Evolutionary conservation across 2,113 vertebrate species (phyloP).

Genomic region (Callaeas wilsoni): DNA sequence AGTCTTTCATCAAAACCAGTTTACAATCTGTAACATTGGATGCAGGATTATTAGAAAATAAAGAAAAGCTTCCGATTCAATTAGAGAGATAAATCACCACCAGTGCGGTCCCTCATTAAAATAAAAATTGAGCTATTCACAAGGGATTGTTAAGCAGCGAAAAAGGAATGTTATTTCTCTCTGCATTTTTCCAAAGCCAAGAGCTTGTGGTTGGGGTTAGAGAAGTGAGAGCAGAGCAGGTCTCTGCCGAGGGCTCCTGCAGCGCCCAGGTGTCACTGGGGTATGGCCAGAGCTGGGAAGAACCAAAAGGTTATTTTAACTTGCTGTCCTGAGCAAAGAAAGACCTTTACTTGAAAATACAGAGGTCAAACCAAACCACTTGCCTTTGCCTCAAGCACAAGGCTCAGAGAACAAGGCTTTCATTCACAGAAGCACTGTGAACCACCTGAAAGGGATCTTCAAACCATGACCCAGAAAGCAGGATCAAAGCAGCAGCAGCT

Average conservation of each 20-base stretch:
- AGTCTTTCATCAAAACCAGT: not conserved
- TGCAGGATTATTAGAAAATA: not conserved
- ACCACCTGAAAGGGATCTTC: not conserved
- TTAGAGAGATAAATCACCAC: not conserved
- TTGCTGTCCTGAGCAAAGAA: not conserved
- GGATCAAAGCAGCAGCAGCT: not conserved
- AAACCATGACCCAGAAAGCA: not conserved
- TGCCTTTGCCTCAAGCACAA: not conserved
- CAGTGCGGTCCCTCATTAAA: not conserved
- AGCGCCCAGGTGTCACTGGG: not conserved
- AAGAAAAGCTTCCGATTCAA: conserved; percentile 10
- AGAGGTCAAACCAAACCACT: not conserved
- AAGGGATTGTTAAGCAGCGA: not conserved
- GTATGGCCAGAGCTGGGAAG: not conserved
- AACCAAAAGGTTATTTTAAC: not conserved
- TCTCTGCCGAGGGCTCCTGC: not conserved
- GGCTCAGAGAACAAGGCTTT: not conserved
- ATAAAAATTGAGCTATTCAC: conserved; percentile 3
- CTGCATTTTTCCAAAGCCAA: not conserved
- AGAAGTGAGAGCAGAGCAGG: not conserved
- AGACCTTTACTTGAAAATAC: not conserved
- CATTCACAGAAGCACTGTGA: not conserved
- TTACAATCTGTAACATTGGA: not conserved
- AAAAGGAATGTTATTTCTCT: not conserved
- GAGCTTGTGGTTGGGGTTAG: not conserved